Conservation (phyloP, 2,888 invertebrate species). For the Cepaea hortensis region DNA sequence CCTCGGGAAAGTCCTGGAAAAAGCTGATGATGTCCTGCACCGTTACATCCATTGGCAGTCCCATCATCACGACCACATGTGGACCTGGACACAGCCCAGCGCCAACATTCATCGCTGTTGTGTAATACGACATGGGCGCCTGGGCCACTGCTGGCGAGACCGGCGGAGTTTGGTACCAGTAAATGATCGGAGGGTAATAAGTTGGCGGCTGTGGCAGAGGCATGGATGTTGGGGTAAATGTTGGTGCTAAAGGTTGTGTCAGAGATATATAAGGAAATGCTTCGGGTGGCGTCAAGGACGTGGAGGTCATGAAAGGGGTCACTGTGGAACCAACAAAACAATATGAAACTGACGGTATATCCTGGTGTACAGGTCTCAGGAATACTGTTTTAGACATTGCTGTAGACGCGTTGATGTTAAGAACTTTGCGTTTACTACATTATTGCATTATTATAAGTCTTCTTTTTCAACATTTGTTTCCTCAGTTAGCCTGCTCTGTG, state of each 20-base stretch:
- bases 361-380: no score
- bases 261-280: slow-evolving; percentile 57
- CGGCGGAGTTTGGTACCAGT: slow-evolving; percentile 96
- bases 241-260: slow-evolving; percentile 61
- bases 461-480: no score
- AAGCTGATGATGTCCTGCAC: slow-evolving; percentile 76
- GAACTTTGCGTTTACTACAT: no score
- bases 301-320: slow-evolving; percentile 47
- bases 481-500: no score
- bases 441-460: no score
- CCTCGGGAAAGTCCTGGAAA: slow-evolving; percentile 78
- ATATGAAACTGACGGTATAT: no score
- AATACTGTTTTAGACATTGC: no score
- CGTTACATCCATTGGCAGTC: slow-evolving; percentile 72
- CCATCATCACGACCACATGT: slow-evolving; percentile 74
- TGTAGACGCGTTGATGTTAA: no score
- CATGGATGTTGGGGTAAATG: slow-evolving; percentile 57
- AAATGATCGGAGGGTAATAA: slow-evolving; percentile 80
- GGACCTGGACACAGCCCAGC: slow-evolving; percentile 62
- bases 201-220: slow-evolving; percentile 56
- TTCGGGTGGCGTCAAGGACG: slow-evolving; percentile 46
- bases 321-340: slow-evolving; percentile 26
- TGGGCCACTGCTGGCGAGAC: slow-evolving; percentile 87
- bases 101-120: slow-evolving; percentile 24
- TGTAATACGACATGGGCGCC: slow-evolving; percentile 45